Evolutionary conservation across 2,113 vertebrate species (phyloP).

Genomic region (Dermatemys mawii): DNA sequence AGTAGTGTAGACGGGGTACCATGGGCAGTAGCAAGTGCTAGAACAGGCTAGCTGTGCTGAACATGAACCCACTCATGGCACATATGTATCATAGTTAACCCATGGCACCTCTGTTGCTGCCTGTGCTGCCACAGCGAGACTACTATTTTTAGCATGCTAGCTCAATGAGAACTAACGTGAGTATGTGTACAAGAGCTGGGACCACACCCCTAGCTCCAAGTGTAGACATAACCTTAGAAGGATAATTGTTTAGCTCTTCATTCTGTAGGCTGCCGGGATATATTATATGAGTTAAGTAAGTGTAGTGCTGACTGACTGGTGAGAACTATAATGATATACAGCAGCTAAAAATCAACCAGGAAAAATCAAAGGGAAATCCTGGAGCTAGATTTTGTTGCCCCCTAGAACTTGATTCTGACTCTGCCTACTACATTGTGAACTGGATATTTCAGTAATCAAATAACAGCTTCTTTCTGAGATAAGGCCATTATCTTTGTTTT

Average conservation of each 20-base stretch:
- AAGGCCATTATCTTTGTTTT: constrained; percentile 41
- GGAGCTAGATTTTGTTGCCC: not conserved
- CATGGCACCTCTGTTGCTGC: not conserved
- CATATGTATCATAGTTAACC: not conserved
- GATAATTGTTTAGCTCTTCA: not conserved
- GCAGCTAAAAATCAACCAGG: not conserved
- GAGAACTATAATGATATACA: rapidly evolving
- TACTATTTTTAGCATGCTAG: not conserved
- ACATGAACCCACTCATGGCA: not conserved
- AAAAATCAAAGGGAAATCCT: not conserved
- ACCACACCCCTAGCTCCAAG: not conserved
- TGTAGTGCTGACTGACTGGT: not conserved
- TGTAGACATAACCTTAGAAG: not conserved
- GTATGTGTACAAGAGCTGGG: not conserved
- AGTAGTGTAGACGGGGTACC: not conserved
- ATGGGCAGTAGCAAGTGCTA: too few relatives aligned
- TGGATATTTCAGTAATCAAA: constrained; percentile 12
- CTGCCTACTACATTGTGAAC: constrained; percentile 2
- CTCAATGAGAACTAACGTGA: not conserved
- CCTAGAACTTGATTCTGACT: not conserved
- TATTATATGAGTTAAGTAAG: not conserved
- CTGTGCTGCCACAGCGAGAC: not conserved
- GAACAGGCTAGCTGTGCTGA: not conserved
- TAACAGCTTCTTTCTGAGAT: constrained; percentile 10
- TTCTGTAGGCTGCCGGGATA: not conserved